Conservation (phyloP, 1,140 invertebrate genomes). For the Pseudoatta argentina region DNA sequence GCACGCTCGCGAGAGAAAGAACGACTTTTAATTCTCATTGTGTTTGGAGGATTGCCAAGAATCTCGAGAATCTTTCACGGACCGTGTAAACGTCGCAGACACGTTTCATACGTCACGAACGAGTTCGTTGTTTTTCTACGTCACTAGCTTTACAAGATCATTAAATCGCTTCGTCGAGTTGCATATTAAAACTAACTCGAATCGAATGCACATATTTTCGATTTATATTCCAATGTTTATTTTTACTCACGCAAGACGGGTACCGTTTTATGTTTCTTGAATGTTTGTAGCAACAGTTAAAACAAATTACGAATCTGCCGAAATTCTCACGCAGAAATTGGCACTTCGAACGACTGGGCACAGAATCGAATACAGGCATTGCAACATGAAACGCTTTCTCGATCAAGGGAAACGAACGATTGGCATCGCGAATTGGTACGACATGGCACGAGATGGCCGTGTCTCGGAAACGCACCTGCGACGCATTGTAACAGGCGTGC, state of each 20-base stretch:
- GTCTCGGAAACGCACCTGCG: constrained; percentile 46
- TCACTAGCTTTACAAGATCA: constrained; percentile 29
- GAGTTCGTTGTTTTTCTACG: constrained; percentile 53
- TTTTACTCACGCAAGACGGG: neutral
- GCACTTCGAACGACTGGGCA: neutral
- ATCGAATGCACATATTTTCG: neutral
- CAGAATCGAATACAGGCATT: constrained; percentile 4
- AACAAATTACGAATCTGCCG: neutral
- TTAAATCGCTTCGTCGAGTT: constrained; percentile 7
- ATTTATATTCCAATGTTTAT: constrained; percentile 13
- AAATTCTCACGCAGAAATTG: neutral
- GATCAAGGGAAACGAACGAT: constrained; percentile 12
- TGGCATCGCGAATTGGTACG: neutral
- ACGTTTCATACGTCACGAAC: constrained; percentile 61
- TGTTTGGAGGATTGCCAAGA: constrained; percentile 72
- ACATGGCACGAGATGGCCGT: neutral
- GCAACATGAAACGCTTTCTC: constrained; percentile 34
- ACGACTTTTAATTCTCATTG: constrained; percentile 65
- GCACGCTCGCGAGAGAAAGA: constrained; percentile 60
- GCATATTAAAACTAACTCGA: constrained; percentile 32
- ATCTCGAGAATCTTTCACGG: constrained; percentile 65
- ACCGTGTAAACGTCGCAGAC: constrained; percentile 64
- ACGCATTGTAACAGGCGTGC: constrained; percentile 2
- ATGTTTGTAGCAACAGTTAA: neutral
- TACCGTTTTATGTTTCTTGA: neutral